A percentile compares a stretch with the other conserved stretches of the same genome.
Evolutionary conservation across 2,888 invertebrate genomes (phyloP).

Genomic region (Mallateleia sp.): DNA sequence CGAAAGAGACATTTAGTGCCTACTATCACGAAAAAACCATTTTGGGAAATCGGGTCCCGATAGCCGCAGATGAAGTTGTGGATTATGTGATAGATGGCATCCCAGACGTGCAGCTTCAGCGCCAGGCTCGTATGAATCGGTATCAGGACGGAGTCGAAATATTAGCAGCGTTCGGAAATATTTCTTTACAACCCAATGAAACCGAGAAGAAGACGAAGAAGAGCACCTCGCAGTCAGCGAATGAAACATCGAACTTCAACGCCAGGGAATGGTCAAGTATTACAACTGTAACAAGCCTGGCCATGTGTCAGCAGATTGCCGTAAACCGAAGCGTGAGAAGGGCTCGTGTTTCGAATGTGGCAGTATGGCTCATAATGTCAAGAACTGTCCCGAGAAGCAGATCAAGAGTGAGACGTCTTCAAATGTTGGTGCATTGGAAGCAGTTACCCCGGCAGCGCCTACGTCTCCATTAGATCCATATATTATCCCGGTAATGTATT

Average conservation of each 20-base stretch:
- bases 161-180: constrained; percentile 18
- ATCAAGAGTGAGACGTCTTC: background rate
- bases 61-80: constrained; percentile 64
- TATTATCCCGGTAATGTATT: background rate
- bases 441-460: background rate
- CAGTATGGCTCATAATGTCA: background rate
- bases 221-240: too few relatives aligned
- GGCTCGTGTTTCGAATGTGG: constrained; percentile 48
- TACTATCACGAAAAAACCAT: constrained; percentile 77
- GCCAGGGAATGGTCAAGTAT: background rate
- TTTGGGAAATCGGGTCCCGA: constrained; percentile 71
- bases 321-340: constrained; percentile 20
- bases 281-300: constrained; percentile 40
- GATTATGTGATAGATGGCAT: constrained; percentile 76
- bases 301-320: constrained; percentile 9
- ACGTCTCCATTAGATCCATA: background rate
- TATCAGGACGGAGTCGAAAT: constrained; percentile 33
- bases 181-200: background rate
- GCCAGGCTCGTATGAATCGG: constrained; percentile 70
- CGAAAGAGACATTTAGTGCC: constrained; percentile 63
- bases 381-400: background rate
- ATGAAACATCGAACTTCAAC: background rate
- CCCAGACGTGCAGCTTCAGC: constrained; percentile 45
- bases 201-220: background rate
- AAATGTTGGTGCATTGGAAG: background rate